Conservation (phyloP, 64 coral and sea anemone genomes). For the Montipora cactus region DNA sequence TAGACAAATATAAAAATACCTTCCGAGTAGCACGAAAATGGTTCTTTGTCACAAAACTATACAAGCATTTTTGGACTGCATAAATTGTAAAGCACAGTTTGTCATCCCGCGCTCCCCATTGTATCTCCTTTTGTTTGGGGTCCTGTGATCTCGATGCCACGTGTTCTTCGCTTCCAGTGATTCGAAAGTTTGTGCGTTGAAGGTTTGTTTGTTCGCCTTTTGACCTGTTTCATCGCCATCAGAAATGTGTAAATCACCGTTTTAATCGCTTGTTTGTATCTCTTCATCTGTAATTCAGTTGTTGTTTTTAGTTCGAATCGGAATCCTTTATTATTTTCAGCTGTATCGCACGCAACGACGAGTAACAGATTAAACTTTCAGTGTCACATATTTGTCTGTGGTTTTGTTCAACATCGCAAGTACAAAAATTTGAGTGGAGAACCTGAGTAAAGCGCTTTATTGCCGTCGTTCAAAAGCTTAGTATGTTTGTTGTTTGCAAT, state of each 20-base stretch:
- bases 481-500: too few relatives aligned
- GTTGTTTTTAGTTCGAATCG: not conserved
- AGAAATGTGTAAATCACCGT: not conserved
- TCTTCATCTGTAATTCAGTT: too few relatives aligned
- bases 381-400: not conserved
- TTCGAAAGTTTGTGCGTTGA: not conserved
- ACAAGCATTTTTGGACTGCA: too few relatives aligned
- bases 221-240: not conserved
- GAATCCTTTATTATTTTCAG: not conserved
- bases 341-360: not conserved
- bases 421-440: too few relatives aligned
- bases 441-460: too few relatives aligned
- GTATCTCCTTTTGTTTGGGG: not conserved
- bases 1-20: too few relatives aligned
- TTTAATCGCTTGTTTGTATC: not conserved
- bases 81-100: not conserved
- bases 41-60: too few relatives aligned
- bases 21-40: too few relatives aligned
- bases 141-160: not conserved
- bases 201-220: not conserved
- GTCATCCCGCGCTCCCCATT: not conserved
- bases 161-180: not conserved
- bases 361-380: not conserved
- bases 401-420: too few relatives aligned
- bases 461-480: too few relatives aligned